Evolutionary conservation across 2,797 vertebrate genomes (phyloP).

Genomic region (Falco berigora): DNA sequence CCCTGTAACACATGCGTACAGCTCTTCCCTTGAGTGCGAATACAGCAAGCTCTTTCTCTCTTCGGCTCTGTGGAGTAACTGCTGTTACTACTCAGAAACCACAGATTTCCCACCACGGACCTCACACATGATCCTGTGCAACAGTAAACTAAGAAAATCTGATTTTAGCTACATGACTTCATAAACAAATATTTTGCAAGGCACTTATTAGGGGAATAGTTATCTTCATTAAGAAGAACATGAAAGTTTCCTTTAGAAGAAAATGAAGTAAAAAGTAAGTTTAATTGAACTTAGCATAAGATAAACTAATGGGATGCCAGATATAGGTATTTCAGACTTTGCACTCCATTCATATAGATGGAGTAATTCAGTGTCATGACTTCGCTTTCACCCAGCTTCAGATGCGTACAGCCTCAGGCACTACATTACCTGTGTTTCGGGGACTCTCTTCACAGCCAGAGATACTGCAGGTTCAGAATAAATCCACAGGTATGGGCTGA

Average conservation of each 20-base stretch:
- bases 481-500: neutral
- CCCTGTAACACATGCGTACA: neutral
- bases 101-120: neutral
- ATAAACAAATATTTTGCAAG: neutral
- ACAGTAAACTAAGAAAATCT: neutral
- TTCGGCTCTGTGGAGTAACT: neutral
- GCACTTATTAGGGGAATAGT: neutral
- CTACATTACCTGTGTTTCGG: neutral
- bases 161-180: neutral
- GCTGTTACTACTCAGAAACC: neutral
- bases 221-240: neutral
- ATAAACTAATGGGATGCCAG: neutral
- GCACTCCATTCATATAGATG: neutral
- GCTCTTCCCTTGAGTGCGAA: neutral
- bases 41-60: neutral
- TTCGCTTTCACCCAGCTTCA: neutral
- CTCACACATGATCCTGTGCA: neutral
- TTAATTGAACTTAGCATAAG: neutral
- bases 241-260: neutral
- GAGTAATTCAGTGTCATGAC: neutral
- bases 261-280: neutral
- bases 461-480: neutral
- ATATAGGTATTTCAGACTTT: neutral
- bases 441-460: neutral
- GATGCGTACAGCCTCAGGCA: rapidly evolving